These are phyloP conservation scores for Nyctereutes procyonoides DNA, from an alignment of 2,113 vertebrate genomes.

Conservation along the genomic window DNA sequence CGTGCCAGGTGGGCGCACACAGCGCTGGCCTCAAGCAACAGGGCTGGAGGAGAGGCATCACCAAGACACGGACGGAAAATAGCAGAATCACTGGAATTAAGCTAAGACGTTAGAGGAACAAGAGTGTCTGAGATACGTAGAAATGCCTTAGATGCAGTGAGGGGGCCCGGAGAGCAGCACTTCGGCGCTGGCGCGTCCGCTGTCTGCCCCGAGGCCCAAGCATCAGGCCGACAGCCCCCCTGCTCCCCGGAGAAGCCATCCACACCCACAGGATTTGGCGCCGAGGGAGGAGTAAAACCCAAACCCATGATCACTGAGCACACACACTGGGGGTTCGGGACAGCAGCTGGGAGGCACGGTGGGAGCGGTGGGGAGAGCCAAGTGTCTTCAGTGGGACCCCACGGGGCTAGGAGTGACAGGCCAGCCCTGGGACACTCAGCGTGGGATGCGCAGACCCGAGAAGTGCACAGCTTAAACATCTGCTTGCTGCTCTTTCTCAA, in stretches of 20 bases:
- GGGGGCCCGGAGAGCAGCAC: too few species aligned
- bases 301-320: not conserved
- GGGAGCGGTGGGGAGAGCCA: accelerated
- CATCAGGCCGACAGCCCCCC: too few species aligned
- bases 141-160: too few species aligned
- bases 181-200: too few species aligned
- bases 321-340: accelerated
- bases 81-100: not conserved
- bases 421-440: accelerated
- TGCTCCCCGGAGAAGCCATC: too few species aligned
- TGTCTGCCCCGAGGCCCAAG: too few species aligned
- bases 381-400: not conserved
- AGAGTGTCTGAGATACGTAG: too few species aligned
- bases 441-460: accelerated
- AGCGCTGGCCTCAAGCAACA: not conserved
- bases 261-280: not conserved
- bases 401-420: accelerated
- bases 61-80: not conserved
- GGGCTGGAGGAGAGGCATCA: not conserved
- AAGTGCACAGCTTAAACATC: accelerated
- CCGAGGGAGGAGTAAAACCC: too few species aligned
- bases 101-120: too few species aligned
- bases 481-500: not conserved
- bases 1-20: accelerated
- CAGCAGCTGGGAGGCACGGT: not conserved